phyloP scores from a whole-genome alignment of 37 sponge, comb jelly and placozoan genomes.

The Bolinopsis microptera region DNA sequence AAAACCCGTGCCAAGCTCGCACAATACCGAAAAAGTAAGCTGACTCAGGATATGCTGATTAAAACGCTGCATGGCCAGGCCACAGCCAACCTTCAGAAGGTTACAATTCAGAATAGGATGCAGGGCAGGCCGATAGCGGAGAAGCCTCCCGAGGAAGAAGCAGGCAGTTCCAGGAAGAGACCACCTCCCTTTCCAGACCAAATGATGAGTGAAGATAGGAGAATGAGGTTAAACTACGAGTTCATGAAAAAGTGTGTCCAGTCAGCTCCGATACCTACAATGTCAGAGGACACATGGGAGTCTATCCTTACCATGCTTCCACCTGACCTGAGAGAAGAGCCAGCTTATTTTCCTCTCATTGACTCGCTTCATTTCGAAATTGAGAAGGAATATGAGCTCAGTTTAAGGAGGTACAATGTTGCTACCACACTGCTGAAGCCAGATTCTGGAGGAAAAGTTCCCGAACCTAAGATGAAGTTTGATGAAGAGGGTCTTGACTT shows the following conservation, averaged over 20 bases:
- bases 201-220: slow-evolving; percentile 86
- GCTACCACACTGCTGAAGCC: slow-evolving; percentile 59
- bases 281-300: slow-evolving; percentile 76
- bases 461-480: slow-evolving; percentile 51
- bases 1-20: slow-evolving; percentile 25
- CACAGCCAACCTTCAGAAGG: slow-evolving; percentile 24
- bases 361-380: slow-evolving; percentile 63
- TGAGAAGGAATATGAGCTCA: slow-evolving; percentile 50
- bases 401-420: slow-evolving; percentile 61
- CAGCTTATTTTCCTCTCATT: slow-evolving; percentile 54
- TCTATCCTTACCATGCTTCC: slow-evolving; percentile 70
- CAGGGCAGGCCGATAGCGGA: neutral
- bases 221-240: slow-evolving; percentile 86
- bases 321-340: slow-evolving; percentile 61
- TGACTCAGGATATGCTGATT: slow-evolving; percentile 58
- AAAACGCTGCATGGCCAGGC: slow-evolving; percentile 51
- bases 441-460: slow-evolving; percentile 46
- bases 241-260: slow-evolving; percentile 81
- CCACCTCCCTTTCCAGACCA: slow-evolving; percentile 74
- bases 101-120: slow-evolving; percentile 44
- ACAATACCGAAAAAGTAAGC: slow-evolving; percentile 42
- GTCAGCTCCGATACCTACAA: slow-evolving; percentile 80
- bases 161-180: neutral
- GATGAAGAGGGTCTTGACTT: slow-evolving; percentile 82
- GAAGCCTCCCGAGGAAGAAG: neutral